These are phyloP conservation scores for Periplaneta americana DNA, from an alignment of 1,140 invertebrate species.

Conservation along the genomic window DNA sequence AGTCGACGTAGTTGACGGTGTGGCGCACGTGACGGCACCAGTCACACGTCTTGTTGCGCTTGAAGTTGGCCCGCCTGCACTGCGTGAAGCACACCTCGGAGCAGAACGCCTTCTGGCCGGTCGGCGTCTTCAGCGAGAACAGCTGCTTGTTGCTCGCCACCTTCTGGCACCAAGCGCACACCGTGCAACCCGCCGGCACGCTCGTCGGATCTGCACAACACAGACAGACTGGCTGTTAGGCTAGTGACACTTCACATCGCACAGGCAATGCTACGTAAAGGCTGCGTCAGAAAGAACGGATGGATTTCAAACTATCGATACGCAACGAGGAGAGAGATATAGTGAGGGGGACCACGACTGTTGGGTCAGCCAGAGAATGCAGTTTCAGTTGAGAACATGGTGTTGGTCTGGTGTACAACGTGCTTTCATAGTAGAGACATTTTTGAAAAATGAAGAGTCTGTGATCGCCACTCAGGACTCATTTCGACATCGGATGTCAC, in stretches of 20 bases:
- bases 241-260: too few relatives aligned
- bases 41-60: conserved; percentile 87
- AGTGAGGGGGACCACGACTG: too few relatives aligned
- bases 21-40: conserved; percentile 88
- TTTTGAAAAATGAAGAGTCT: too few relatives aligned
- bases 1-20: conserved; percentile 88
- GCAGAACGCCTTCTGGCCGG: conserved; percentile 40
- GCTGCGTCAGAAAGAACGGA: too few relatives aligned
- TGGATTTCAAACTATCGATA: too few relatives aligned
- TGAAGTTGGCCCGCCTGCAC: conserved; percentile 79
- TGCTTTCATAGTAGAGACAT: too few relatives aligned
- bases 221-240: not conserved
- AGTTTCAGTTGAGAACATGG: too few relatives aligned
- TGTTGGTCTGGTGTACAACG: too few relatives aligned
- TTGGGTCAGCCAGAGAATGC: too few relatives aligned
- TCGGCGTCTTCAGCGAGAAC: conserved; percentile 11
- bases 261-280: not conserved
- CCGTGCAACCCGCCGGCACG: not conserved
- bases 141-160: conserved; percentile 7
- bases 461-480: too few relatives aligned
- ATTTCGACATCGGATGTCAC: too few relatives aligned
- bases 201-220: not conserved
- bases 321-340: too few relatives aligned
- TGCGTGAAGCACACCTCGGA: conserved; percentile 87
- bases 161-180: conserved; percentile 14